Evolutionary conservation across 2,113 vertebrate species (phyloP), one percentile per base, ranked within the genome.

Genomic region (Myotis davidii): DNA sequence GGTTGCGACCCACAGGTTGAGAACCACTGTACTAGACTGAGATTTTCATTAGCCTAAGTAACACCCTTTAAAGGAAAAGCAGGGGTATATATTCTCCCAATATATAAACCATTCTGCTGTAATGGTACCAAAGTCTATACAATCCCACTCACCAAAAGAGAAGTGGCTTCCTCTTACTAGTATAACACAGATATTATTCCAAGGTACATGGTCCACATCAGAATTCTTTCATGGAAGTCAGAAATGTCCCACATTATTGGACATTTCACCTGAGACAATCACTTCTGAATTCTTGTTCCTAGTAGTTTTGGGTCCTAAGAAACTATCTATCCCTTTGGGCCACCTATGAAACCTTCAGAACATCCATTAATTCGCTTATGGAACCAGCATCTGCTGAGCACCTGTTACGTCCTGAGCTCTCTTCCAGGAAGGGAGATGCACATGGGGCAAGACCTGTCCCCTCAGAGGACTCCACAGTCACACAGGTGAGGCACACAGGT

Each of bases 401-500:
- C 16, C 39, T 25, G 12, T 52, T 32, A 0, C 3, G 0, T 48
- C 21, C 32, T 1, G 25, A 77, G 61, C 34, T 8, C 37, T 88
- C 61, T 18, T 87, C 14, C 1, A 3, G 20, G 27, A 29, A 84
- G 45, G 0, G 0, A 17, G 25, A n/a, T 1, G 1, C 37, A 81
- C 5, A 13, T 7, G 18, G 42, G 37, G 4, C 0, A 18, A 25
- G 4, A 4, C 21, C n/a, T 14, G 77, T 23, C 34, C 3, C 3
- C 29, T 25, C 9, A 2, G 34, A 45, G 16, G 37, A 14, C 64
- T 6, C 39, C 70, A 2, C 11, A 0, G 39, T 65, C 37, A n/a
- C 3, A 0, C 1, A 52, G 61, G 37, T 11, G 70, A 69, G 48
- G 45, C 18, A 0, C 69, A 74, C 32, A 18, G 5, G 1, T 9